A percentile compares a stretch with the other conserved stretches of the same genome.
phyloP scores from a whole-genome alignment of 2,888 invertebrate species.

The Drosophila trichaetosa region DNA sequence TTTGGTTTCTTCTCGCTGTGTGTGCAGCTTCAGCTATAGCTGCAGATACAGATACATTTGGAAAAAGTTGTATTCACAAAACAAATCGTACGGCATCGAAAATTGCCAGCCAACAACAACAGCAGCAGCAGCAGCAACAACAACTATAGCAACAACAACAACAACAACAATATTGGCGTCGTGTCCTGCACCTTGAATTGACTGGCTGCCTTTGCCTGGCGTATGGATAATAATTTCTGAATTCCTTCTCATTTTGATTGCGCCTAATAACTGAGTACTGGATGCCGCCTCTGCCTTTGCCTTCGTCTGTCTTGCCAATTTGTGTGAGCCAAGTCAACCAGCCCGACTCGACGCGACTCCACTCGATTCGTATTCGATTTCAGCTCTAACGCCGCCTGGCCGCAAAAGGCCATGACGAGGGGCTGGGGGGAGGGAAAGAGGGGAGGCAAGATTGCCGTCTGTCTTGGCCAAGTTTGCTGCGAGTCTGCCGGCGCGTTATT shows the following conservation, averaged over 20 bases:
- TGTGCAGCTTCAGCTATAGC: constrained; percentile 7
- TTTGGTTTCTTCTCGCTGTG: background rate
- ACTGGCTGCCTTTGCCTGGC: constrained; percentile 26
- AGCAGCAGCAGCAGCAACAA: constrained; percentile 22
- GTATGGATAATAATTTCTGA: constrained; percentile 79
- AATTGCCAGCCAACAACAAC: constrained; percentile 58
- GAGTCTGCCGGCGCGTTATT: constrained; percentile 62
- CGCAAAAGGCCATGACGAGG: constrained; percentile 37
- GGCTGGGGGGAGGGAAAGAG: background rate
- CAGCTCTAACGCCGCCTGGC: constrained; percentile 48
- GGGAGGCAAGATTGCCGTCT: constrained; percentile 3
- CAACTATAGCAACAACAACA: background rate
- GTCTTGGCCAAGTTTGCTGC: constrained; percentile 32
- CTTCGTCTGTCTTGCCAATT: constrained; percentile 35
- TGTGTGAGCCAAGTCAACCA: constrained; percentile 36
- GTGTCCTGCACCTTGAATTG: constrained; percentile 52
- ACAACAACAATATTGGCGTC: constrained; percentile 43
- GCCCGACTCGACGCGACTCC: background rate
- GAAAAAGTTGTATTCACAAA: constrained; percentile 74
- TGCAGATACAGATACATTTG: constrained; percentile 63
- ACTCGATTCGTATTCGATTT: constrained; percentile 22
- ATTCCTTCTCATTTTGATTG: constrained; percentile 81
- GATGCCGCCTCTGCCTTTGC: constrained; percentile 70
- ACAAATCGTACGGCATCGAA: constrained; percentile 78
- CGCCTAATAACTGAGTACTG: constrained; percentile 81